Evolutionary conservation across 2,113 vertebrate species (phyloP).

Genomic region (Lepus timidus): DNA sequence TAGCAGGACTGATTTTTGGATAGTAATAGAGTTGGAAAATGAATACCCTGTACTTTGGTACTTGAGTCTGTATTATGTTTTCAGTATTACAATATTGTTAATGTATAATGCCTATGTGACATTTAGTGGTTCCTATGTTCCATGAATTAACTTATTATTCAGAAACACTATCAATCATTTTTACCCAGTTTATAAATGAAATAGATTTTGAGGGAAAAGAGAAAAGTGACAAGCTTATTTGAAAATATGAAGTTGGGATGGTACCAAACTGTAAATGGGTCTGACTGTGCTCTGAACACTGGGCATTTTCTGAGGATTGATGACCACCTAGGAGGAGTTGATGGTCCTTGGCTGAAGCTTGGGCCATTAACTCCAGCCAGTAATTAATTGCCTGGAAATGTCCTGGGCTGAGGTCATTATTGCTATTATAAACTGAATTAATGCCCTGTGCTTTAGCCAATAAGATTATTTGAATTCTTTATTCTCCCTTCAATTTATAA

Average conservation of each 20-base stretch:
- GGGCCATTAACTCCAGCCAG: slow-evolving; percentile 80
- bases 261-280: slow-evolving; percentile 49
- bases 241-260: slow-evolving; percentile 49
- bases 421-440: slow-evolving; percentile 82
- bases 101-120: not conserved
- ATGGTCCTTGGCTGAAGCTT: slow-evolving; percentile 85
- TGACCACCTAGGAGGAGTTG: slow-evolving; percentile 82
- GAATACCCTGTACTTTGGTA: not conserved
- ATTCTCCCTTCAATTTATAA: slow-evolving; percentile 78
- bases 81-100: not conserved
- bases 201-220: slow-evolving; percentile 40
- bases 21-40: not conserved
- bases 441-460: slow-evolving; percentile 76
- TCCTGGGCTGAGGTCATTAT: slow-evolving; percentile 82
- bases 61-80: not conserved
- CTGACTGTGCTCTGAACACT: slow-evolving; percentile 74
- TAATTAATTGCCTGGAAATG: slow-evolving; percentile 86
- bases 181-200: slow-evolving; percentile 5
- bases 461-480: slow-evolving; percentile 80
- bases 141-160: slow-evolving; percentile 35
- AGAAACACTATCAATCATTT: not conserved
- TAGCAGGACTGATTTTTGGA: not conserved
- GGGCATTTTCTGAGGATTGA: slow-evolving; percentile 85
- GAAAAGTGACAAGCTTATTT: slow-evolving; percentile 52
- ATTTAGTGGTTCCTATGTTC: not conserved